Percentiles rank a stretch among this genome's conserved stretches.
Conservation (phyloP, 2,797 vertebrate genomes). For the Sebastes itinus region DNA sequence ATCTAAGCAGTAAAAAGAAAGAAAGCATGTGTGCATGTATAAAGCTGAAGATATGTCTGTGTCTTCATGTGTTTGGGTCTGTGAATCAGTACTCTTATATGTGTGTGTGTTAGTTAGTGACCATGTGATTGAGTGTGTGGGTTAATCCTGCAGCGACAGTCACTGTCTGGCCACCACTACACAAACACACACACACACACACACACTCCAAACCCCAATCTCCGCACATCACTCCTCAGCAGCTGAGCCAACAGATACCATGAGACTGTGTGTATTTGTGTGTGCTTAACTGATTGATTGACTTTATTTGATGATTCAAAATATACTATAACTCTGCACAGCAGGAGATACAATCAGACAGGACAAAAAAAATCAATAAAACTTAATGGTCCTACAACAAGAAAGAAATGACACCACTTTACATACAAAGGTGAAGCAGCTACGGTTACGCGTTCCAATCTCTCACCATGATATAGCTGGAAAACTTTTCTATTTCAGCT, state of each 20-base stretch:
- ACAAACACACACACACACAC: conserved; percentile 4
- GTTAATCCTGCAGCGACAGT: no score
- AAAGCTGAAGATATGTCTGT: neutral
- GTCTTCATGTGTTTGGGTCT: neutral
- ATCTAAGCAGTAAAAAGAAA: conserved; percentile 11
- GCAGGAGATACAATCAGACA: neutral
- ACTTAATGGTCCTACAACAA: neutral
- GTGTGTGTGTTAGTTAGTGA: no score
- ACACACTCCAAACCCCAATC: neutral
- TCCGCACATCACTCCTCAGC: conserved; percentile 35
- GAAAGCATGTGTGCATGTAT: neutral
- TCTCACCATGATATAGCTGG: neutral
- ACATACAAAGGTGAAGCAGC: neutral
- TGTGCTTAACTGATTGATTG: neutral
- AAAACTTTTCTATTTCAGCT: neutral
- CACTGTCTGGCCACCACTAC: neutral
- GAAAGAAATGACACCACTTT: neutral
- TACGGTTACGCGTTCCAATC: neutral
- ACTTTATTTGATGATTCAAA: neutral
- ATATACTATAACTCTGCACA: no score
- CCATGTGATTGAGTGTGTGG: no score
- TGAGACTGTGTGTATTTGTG: neutral
- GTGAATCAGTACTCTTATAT: no score
- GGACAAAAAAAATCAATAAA: neutral
- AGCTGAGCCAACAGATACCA: conserved; percentile 57